Conservation (phyloP, 2,797 vertebrate species). For the Liparis tanakae region DNA sequence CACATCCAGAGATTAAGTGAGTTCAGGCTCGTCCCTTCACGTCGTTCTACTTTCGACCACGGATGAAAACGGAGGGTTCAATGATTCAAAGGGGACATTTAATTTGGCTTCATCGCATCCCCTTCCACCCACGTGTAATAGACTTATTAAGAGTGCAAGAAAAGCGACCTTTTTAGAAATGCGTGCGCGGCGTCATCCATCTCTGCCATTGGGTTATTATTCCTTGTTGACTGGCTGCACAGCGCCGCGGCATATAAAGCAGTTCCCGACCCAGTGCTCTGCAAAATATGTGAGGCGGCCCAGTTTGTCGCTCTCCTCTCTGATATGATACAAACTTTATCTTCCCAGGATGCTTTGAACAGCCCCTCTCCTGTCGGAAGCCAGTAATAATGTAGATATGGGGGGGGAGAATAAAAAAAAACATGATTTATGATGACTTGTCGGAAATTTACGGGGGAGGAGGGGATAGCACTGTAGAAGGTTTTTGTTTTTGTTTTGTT, state of each 20-base stretch:
- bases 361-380: slow-evolving; percentile 68
- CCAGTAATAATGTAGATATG: slow-evolving; percentile 72
- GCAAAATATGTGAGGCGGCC: slow-evolving; percentile 65
- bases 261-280: slow-evolving; percentile 57
- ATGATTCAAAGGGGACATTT: slow-evolving; percentile 62
- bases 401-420: slow-evolving; percentile 7
- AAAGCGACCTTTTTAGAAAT: slow-evolving; percentile 82
- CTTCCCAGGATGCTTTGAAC: slow-evolving; percentile 62
- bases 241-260: slow-evolving; percentile 78
- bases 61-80: slow-evolving; percentile 60
- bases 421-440: slow-evolving; percentile 70
- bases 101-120: slow-evolving; percentile 65
- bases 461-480: slow-evolving; percentile 16
- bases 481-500: slow-evolving; percentile 24
- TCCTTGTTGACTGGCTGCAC: slow-evolving; percentile 82
- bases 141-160: slow-evolving; percentile 67
- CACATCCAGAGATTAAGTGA: slow-evolving; percentile 93
- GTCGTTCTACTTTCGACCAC: slow-evolving; percentile 11
- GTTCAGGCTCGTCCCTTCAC: slow-evolving; percentile 55
- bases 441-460: slow-evolving; percentile 42
- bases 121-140: slow-evolving; percentile 66
- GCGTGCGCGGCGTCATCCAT: slow-evolving; percentile 74
- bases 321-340: slow-evolving; percentile 73
- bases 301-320: slow-evolving; percentile 54
- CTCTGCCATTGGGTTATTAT: slow-evolving; percentile 84